Evolutionary conservation across 2,797 vertebrate species (phyloP), one percentile per base, ranked within the genome.

Genomic region (Lepus townsendii): DNA sequence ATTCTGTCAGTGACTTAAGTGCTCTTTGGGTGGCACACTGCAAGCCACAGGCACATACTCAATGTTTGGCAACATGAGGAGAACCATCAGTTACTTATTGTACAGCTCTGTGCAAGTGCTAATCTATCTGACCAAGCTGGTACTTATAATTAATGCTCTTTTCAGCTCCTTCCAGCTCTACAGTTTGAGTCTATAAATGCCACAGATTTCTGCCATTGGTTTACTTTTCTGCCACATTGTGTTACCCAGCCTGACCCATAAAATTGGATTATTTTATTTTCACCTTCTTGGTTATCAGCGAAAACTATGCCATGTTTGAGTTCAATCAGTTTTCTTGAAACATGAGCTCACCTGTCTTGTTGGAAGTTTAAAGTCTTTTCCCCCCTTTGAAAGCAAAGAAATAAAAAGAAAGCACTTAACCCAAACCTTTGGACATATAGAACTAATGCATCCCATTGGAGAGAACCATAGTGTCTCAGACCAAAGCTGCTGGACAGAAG

Each of bases 271-370:
- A 91, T 71, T 89, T 89, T 92, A 47, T 47, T 87, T 90, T 20
- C 76, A 87, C 4, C 62, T 71, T 94, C 78, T 95, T 91, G 88
- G 68, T 88, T 20, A 73, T 77, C 71, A 27, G 35, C 60, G 84
- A 96, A 80, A 84, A 77, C 60, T 88, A 69, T 63, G 68, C 73
- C 24, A 63, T 60, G 26, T 93, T 71, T 85, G 65, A 92, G 38
- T 88, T 96, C 89, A 89, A 92, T 88, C 94, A 79, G 30, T 92
- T 82, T 96, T 95, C 32, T 90, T 96, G 94, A 95, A 84, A 75
- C 62, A 80, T 32, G n/a, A 82, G 54, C 63, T 95, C 80, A 75
- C 93, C 66, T 91, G 90, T 95, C 91, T 92, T 88, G 30, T 71
- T 94, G 50, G 62, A 96, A 72, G 79, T 90, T 88, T 88, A 68